Percentiles rank a stretch among this genome's conserved stretches.
These are phyloP conservation scores for Rhinichthys klamathensis DNA, from an alignment of 2,113 vertebrate genomes.

Conservation along the genomic window DNA sequence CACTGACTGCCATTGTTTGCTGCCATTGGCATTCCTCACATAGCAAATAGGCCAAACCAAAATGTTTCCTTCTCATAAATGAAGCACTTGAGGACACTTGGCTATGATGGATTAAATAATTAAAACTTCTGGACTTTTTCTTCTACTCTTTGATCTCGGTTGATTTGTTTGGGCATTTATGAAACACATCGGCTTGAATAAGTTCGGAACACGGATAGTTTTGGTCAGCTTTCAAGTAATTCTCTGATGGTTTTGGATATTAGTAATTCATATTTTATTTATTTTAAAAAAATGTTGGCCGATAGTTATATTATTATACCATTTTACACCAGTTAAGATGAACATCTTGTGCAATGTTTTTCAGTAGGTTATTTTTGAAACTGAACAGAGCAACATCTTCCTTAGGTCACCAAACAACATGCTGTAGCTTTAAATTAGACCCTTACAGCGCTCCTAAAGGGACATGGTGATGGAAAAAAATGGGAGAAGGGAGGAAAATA, in stretches of 20 bases:
- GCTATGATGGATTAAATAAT: slow-evolving; percentile 32
- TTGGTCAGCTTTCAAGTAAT: slow-evolving; percentile 23
- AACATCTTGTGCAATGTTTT: slow-evolving; percentile 9
- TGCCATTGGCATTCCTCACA: slow-evolving; percentile 23
- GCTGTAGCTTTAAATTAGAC: not conserved
- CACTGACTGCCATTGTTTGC: slow-evolving; percentile 1
- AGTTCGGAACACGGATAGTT: not conserved
- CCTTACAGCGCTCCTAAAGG: not conserved
- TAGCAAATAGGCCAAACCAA: not conserved
- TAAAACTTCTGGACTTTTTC: not conserved
- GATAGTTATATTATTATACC: not conserved
- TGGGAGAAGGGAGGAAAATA: no score
- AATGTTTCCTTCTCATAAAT: not conserved
- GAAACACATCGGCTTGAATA: slow-evolving; percentile 15
- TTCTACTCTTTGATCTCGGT: not conserved
- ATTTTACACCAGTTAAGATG: not conserved
- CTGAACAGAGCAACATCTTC: slow-evolving; percentile 40
- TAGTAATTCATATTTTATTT: no score
- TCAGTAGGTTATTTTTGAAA: slow-evolving; percentile 38
- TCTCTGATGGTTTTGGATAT: not conserved
- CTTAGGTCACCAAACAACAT: slow-evolving; percentile 20
- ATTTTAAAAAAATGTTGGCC: not conserved
- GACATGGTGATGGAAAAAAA: no score
- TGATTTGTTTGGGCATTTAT: slow-evolving; percentile 23
- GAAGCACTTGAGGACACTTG: slow-evolving; percentile 23